A percentile compares a stretch with the other conserved stretches of the same genome.
Evolutionary conservation across 2,888 invertebrate genomes (phyloP).

Genomic region (Acleris cristana): DNA sequence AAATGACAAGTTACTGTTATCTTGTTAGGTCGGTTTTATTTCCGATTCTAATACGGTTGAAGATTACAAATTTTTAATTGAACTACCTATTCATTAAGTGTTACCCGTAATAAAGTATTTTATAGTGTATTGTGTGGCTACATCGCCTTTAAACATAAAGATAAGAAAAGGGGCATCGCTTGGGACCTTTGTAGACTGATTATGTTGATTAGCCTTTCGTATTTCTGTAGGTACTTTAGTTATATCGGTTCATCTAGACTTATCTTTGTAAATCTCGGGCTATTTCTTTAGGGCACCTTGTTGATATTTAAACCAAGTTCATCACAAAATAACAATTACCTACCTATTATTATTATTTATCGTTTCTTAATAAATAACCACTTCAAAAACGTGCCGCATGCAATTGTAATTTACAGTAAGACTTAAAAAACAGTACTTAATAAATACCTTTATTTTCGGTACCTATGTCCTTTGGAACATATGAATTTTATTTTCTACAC

Average conservation of each 20-base stretch:
- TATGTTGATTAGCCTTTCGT: neutral
- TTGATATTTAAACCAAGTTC: too few species aligned
- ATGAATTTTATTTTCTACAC: too few species aligned
- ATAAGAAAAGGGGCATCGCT: neutral
- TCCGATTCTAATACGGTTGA: constrained; percentile 16
- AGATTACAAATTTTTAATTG: constrained; percentile 18
- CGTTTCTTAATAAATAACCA: too few species aligned
- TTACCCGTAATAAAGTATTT: constrained; percentile 1
- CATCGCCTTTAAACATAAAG: constrained; percentile 2
- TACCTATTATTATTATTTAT: too few species aligned
- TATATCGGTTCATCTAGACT: neutral
- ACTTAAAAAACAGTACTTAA: too few species aligned
- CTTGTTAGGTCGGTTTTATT: constrained; percentile 26
- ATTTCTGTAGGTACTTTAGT: neutral
- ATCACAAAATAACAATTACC: too few species aligned
- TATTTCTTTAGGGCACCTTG: neutral
- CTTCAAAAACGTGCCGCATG: too few species aligned
- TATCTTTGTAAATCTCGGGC: neutral
- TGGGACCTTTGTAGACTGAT: neutral
- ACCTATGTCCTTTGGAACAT: too few species aligned
- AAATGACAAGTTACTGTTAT: constrained; percentile 38
- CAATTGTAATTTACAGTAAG: too few species aligned
- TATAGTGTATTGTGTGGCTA: neutral
- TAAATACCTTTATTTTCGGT: too few species aligned
- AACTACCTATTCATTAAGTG: constrained; percentile 3